Conservation (phyloP, 2,888 invertebrate species). For the Chrysolina americana region DNA sequence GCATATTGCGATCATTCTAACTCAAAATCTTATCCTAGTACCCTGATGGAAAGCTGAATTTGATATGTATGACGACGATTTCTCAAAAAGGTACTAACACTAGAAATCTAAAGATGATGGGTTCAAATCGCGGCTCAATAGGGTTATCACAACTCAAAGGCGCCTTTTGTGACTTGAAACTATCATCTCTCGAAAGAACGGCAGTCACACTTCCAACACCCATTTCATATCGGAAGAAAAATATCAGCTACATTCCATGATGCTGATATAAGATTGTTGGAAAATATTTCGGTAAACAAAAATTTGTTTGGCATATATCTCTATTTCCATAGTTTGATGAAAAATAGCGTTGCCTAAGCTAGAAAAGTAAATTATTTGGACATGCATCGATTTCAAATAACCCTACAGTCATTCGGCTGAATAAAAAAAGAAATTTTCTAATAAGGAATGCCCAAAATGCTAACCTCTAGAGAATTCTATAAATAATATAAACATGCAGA, state of each 20-base stretch:
- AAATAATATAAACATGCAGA: slow-evolving; percentile 26
- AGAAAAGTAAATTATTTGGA: slow-evolving; percentile 8
- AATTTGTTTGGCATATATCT: not conserved
- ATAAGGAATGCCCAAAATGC: slow-evolving; percentile 26
- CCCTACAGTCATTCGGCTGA: slow-evolving; percentile 18
- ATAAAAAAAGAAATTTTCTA: slow-evolving; percentile 8
- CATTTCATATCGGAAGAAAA: too few species aligned
- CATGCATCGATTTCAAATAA: slow-evolving; percentile 13
- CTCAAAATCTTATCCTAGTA: too few species aligned
- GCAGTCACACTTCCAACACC: too few species aligned
- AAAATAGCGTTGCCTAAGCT: not conserved
- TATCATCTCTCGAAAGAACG: too few species aligned
- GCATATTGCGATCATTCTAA: too few species aligned
- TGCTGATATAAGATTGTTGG: slow-evolving; percentile 1
- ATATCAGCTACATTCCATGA: not conserved
- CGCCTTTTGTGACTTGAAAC: too few species aligned
- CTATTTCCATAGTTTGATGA: not conserved
- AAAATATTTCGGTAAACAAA: not conserved
- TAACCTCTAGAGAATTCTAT: slow-evolving; percentile 32
- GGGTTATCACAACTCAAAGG: too few species aligned
- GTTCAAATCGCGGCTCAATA: too few species aligned
- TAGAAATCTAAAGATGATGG: too few species aligned
- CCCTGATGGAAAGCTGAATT: too few species aligned
- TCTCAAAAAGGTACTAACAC: too few species aligned
- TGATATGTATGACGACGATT: too few species aligned